phyloP scores from a whole-genome alignment of 2,888 invertebrate species.

The Barypeithes pellucidus region DNA sequence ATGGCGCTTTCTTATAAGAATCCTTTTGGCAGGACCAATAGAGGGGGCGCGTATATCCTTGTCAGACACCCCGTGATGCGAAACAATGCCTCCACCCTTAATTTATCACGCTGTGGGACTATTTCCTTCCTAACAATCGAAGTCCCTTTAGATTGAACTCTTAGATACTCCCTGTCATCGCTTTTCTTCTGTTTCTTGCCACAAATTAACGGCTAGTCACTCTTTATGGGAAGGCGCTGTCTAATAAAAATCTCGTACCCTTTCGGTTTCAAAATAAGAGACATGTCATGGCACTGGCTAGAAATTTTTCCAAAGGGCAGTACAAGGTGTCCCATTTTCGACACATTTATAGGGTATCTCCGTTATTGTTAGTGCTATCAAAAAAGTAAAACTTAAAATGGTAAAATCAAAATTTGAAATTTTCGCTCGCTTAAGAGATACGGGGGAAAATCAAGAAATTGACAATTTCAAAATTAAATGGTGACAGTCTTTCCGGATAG shows the following conservation, averaged over 20 bases:
- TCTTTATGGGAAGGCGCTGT: slow-evolving; percentile 37
- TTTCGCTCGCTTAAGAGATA: no score
- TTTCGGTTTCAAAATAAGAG: slow-evolving; percentile 10
- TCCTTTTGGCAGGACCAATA: slow-evolving; percentile 64
- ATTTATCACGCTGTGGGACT: slow-evolving; percentile 70
- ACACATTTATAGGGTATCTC: no score
- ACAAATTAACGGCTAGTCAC: slow-evolving; percentile 44
- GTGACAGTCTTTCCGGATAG: no score
- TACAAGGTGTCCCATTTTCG: no score
- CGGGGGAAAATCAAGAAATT: no score
- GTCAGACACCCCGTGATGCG: slow-evolving; percentile 68
- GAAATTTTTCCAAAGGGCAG: no score
- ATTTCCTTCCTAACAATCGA: slow-evolving; percentile 69
- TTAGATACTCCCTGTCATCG: slow-evolving; percentile 56
- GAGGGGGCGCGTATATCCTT: slow-evolving; percentile 68
- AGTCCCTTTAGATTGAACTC: slow-evolving; percentile 68
- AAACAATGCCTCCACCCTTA: slow-evolving; percentile 69
- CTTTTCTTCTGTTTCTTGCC: slow-evolving; percentile 42
- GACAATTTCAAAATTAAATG: no score
- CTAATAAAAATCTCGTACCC: slow-evolving; percentile 26
- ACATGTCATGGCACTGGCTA: slow-evolving; percentile 6
- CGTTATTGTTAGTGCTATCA: no score
- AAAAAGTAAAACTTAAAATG: no score
- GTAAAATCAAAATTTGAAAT: no score
- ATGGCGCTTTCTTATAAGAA: slow-evolving; percentile 65